These are phyloP conservation scores for Drosophila kanekoi DNA, from an alignment of 2,888 invertebrate species.

Conservation along the genomic window DNA sequence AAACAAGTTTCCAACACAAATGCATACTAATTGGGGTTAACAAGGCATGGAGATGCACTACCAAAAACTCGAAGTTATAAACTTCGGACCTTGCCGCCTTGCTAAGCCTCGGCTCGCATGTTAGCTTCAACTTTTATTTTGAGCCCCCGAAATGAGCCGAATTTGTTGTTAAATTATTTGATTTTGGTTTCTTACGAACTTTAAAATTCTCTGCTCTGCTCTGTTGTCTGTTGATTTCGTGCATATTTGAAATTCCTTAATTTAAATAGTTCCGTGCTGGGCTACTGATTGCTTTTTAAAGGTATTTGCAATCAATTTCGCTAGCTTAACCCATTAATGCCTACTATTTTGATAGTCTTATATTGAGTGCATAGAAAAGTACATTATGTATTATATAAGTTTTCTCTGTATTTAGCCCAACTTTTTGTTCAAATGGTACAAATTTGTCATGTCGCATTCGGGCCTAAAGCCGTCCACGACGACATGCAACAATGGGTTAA, in stretches of 20 bases:
- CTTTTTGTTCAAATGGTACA: no score
- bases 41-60: constrained; percentile 48
- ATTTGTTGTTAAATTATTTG: background rate
- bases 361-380: no score
- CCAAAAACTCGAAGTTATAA: constrained; percentile 3
- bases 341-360: background rate
- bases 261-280: constrained; percentile 5
- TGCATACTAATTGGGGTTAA: constrained; percentile 74
- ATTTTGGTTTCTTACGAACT: background rate
- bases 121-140: background rate
- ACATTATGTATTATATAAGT: no score
- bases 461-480: background rate
- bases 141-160: background rate
- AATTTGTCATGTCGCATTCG: background rate
- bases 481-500: constrained; percentile 36
- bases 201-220: background rate
- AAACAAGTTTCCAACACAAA: constrained; percentile 51
- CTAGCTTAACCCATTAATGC: constrained; percentile 11
- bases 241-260: constrained; percentile 15
- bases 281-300: constrained; percentile 31
- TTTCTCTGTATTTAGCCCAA: no score
- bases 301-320: constrained; percentile 23
- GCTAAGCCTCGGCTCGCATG: constrained; percentile 6
- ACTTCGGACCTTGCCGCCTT: constrained; percentile 11
- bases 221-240: background rate